These are phyloP conservation scores for Sarcoramphus papa DNA, from an alignment of 2,797 vertebrate species.

Conservation along the genomic window DNA sequence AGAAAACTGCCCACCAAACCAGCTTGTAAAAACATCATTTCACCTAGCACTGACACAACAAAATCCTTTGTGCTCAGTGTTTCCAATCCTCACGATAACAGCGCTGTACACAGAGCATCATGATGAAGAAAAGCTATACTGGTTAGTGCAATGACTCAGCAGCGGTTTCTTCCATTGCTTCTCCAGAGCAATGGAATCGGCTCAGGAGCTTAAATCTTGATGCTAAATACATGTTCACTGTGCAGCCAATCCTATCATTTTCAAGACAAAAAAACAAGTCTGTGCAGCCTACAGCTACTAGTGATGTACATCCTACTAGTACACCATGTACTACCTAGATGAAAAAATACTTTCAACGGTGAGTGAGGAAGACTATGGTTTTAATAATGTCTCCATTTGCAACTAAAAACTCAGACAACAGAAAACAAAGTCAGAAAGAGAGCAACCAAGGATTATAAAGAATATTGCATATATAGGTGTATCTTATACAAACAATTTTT, in stretches of 20 bases:
- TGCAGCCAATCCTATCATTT: not conserved
- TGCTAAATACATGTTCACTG: not conserved
- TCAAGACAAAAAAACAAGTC: not conserved
- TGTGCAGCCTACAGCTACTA: not conserved
- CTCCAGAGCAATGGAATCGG: not conserved
- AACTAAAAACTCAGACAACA: not conserved
- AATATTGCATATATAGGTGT: not conserved
- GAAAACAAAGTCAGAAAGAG: not conserved
- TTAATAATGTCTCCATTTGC: not conserved
- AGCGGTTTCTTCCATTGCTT: not conserved
- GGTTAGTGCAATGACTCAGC: not conserved
- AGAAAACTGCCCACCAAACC: not conserved
- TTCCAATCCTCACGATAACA: not conserved
- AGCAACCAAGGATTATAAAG: not conserved
- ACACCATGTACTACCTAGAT: not conserved
- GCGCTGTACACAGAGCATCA: rapidly evolving
- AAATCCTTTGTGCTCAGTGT: not conserved
- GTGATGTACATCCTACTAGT: not conserved
- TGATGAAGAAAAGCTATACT: not conserved
- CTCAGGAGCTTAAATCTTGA: not conserved
- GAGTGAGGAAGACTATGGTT: not conserved
- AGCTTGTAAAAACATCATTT: not conserved
- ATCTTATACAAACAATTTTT: not conserved
- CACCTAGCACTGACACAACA: not conserved
- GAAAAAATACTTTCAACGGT: not conserved